phyloP scores from a whole-genome alignment of 2,888 invertebrate genomes.

The Lochmaea crataegi region DNA sequence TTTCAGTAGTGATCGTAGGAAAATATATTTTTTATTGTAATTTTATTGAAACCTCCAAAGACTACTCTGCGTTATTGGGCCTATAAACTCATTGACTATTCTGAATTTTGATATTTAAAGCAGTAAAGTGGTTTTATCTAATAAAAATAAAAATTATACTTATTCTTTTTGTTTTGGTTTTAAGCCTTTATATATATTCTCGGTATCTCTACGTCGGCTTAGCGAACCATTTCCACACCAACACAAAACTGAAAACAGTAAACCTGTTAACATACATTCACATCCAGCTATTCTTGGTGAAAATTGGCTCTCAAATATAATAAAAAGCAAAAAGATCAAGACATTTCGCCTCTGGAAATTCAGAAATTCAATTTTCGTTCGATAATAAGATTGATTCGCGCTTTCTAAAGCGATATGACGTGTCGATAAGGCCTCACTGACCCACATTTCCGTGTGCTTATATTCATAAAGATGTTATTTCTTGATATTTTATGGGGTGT shows the following conservation, averaged over 20 bases:
- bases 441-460: conserved; percentile 46
- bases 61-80: no score
- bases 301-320: conserved; percentile 40
- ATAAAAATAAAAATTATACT: no score
- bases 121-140: no score
- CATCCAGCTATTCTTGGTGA: conserved; percentile 27
- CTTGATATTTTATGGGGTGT: conserved; percentile 41
- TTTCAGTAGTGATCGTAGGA: no score
- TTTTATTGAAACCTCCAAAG: no score
- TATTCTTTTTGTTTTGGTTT: no score
- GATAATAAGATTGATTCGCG: conserved; percentile 54
- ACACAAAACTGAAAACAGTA: conserved; percentile 14
- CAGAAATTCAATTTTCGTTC: conserved; percentile 52
- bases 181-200: neutral
- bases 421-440: conserved; percentile 49
- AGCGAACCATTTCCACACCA: neutral
- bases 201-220: neutral
- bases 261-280: conserved; percentile 33
- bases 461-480: conserved; percentile 45
- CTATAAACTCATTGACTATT: no score
- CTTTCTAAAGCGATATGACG: conserved; percentile 47
- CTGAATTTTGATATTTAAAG: no score
- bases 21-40: no score
- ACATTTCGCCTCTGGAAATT: conserved; percentile 46
- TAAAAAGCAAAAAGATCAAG: conserved; percentile 45